Base-by-base conservation (phyloP, 2,888 invertebrate species). In the Cerastis rubricosa region DNA sequence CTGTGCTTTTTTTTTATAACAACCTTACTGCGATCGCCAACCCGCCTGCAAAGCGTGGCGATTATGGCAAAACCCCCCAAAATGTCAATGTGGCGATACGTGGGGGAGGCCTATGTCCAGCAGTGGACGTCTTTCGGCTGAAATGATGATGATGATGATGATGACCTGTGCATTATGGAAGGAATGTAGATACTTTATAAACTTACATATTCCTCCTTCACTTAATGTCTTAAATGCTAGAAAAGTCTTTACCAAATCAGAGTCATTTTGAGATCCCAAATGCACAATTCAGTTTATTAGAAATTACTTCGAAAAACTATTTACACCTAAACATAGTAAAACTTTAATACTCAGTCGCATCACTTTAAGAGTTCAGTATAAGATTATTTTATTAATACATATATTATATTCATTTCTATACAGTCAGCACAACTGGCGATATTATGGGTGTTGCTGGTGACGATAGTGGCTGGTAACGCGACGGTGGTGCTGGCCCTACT, bases 361-460 rank as follows among this genome's bases (percentile, higher is more conserved):
- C 6, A 70, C 74, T 63, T 63, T 70, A 7, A 43, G 68, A 76
- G 47, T 57, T 75, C 5, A 14, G n/a, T 66, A 19, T 29, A 72
- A 22, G 29, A 25, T 57, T 25, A 54, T 71, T 75, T n/a, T n/a
- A n/a, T n/a, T n/a, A n/a, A n/a, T n/a, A n/a, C n/a, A n/a, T n/a
- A n/a, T n/a, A n/a, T n/a, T n/a, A n/a, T n/a, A 54, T n/a, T 29
- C 8, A 29, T 29, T 67, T 86, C 78, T 66, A 76, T 80, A 45
- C 97, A 99, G 99, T 98, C 98, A 76, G 98, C 98, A 90, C 99
- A 99, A 93, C 97, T 99, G 93, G 98, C 98, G 22, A 98, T 99
- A 61, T 95, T 99, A 80, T 98, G 98, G 98, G 96, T 98, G 76
- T 97, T 99, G 61, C 98, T 99, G 91, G 97, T 98, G 81, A 97